Conservation (phyloP, 2,113 vertebrate genomes). For the Vombatus ursinus region DNA sequence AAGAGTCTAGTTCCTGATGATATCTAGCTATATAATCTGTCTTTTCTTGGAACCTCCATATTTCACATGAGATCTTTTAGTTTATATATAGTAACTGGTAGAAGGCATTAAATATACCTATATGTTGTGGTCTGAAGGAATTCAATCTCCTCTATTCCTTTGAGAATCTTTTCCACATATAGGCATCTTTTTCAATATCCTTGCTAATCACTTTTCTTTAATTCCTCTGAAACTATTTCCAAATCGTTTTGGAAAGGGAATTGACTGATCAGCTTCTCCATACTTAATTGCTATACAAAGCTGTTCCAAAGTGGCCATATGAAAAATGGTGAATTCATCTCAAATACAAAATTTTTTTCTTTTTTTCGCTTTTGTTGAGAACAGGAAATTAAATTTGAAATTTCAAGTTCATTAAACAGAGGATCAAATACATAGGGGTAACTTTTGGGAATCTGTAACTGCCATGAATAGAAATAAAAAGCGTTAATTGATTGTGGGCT, state of each 20-base stretch:
- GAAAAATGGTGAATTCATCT: conserved; percentile 88
- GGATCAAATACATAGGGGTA: conserved; percentile 89
- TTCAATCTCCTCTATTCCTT: conserved; percentile 84
- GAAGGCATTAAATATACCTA: conserved; percentile 90
- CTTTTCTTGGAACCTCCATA: conserved; percentile 85
- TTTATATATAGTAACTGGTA: conserved; percentile 86
- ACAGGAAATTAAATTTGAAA: conserved; percentile 84
- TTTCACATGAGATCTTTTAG: conserved; percentile 82
- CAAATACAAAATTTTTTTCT: conserved; percentile 84
- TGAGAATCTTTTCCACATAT: conserved; percentile 87
- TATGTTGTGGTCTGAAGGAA: conserved; percentile 85
- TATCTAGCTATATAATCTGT: conserved; percentile 91
- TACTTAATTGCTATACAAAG: conserved; percentile 95
- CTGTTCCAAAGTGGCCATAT: conserved; percentile 95
- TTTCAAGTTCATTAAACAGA: conserved; percentile 86
- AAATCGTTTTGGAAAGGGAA: conserved; percentile 84
- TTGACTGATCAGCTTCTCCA: conserved; percentile 93
- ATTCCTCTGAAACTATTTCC: conserved; percentile 94
- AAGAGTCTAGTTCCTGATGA: conserved; percentile 83
- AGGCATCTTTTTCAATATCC: conserved; percentile 89
- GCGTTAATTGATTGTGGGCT: conserved; percentile 89
- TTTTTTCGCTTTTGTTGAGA: conserved; percentile 90
- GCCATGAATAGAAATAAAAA: conserved; percentile 92
- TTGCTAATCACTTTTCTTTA: conserved; percentile 89
- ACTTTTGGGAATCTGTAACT: conserved; percentile 79